Evolutionary conservation across 2,797 vertebrate species (phyloP).

Genomic region (Periophthalmus magnuspinnatus): DNA sequence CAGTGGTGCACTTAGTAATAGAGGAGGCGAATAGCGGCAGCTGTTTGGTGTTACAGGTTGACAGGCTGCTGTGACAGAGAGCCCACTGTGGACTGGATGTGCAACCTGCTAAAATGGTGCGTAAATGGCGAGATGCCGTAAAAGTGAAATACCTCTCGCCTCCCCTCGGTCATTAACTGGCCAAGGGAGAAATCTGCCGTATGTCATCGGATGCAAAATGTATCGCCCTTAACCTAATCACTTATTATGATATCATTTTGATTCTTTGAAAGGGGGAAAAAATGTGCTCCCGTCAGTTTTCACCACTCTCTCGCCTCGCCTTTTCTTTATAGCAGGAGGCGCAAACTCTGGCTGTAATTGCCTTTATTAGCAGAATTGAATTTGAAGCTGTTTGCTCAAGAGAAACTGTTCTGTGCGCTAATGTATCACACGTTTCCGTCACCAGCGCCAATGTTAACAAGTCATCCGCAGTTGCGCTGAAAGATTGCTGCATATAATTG

Average conservation of each 20-base stretch:
- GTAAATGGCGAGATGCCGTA: slow-evolving; percentile 26
- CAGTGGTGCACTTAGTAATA: slow-evolving; percentile 26
- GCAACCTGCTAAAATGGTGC: slow-evolving; percentile 31
- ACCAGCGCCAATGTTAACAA: slow-evolving; percentile 21
- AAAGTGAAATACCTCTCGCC: slow-evolving; percentile 36
- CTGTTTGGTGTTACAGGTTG: slow-evolving; percentile 68
- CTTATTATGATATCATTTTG: slow-evolving; percentile 45
- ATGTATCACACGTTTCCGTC: slow-evolving; percentile 18
- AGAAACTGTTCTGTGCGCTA: slow-evolving; percentile 24
- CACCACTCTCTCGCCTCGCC: slow-evolving; percentile 8
- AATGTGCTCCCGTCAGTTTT: slow-evolving; percentile 45
- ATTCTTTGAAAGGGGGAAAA: slow-evolving; percentile 47
- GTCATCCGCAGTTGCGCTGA: slow-evolving; percentile 29
- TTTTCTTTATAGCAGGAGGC: slow-evolving; percentile 18
- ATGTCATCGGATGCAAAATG: slow-evolving; percentile 20
- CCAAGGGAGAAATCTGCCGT: slow-evolving; percentile 27
- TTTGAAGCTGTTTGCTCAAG: slow-evolving; percentile 34
- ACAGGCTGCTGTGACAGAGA: slow-evolving; percentile 21
- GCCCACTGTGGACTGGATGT: slow-evolving; percentile 21
- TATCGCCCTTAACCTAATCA: slow-evolving; percentile 49
- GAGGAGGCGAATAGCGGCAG: slow-evolving; percentile 13
- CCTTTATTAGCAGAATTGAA: slow-evolving; percentile 34
- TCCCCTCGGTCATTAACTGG: slow-evolving; percentile 43
- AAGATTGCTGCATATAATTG: slow-evolving; percentile 36
- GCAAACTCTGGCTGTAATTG: slow-evolving; percentile 50